phyloP scores from a whole-genome alignment of 2,797 vertebrate species.

The Parauchenoglanis ngamensis region DNA sequence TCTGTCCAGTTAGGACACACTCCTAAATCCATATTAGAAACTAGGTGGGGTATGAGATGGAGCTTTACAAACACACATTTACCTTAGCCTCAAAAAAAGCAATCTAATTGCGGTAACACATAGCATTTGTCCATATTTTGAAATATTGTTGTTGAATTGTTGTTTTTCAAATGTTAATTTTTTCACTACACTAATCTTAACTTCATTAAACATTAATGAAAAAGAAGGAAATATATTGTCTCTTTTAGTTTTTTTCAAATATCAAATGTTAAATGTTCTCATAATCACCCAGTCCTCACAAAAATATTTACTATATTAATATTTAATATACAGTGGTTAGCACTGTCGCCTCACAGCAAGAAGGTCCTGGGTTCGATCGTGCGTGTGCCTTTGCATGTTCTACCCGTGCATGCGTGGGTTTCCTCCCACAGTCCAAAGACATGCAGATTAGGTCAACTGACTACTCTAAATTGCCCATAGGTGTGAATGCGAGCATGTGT shows the following conservation, averaged over 20 bases:
- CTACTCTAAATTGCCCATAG: too few species aligned
- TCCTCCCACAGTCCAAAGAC: too few species aligned
- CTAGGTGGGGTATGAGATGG: neutral
- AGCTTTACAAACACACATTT: neutral
- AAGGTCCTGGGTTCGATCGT: too few species aligned
- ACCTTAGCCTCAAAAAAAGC: neutral
- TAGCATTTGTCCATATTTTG: neutral
- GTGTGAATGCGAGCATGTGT: too few species aligned
- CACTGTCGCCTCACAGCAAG: too few species aligned
- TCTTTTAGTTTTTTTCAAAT: neutral
- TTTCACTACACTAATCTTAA: neutral
- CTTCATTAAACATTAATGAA: neutral
- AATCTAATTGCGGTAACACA: neutral
- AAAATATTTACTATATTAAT: neutral
- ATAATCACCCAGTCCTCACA: neutral
- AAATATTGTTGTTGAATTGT: neutral
- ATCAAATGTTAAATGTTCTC: neutral
- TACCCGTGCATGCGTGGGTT: too few species aligned
- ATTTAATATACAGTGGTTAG: too few species aligned
- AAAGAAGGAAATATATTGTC: neutral
- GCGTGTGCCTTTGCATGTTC: too few species aligned
- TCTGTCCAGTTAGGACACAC: slow-evolving; percentile 37
- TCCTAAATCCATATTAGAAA: neutral
- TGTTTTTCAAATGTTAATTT: neutral
- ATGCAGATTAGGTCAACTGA: too few species aligned